Base-by-base conservation (phyloP, 2,113 vertebrate genomes). In the Laticauda laticaudata region DNA sequence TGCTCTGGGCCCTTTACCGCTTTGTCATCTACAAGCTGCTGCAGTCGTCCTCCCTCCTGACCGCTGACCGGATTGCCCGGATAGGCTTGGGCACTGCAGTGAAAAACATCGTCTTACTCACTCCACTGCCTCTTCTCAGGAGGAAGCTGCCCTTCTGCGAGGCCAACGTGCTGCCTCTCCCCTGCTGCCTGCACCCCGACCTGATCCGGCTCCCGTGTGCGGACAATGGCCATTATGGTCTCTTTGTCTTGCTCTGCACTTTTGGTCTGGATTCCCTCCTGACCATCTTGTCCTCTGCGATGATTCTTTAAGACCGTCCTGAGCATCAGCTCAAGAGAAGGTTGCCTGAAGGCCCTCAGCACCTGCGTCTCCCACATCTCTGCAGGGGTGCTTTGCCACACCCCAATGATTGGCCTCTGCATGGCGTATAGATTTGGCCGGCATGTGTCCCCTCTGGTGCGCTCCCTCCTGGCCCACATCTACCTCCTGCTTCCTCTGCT, bases 231-330 rank as follows among this genome's bases (percentile, higher is more conserved):
- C 7, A 14, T 15, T 56, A 55, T 5, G 87, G 92, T 10, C 24
- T 89, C 8, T 92, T 92, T n/a, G 57, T 89, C 39, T 3, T 81
- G 0, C 69, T 91, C 23, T 56, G 8, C 5, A 56, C 69, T 26
- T 91, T 91, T 18, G 90, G 90, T 4, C 85, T 94, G 26, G 94
- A 95, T 75, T 56, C 91, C 1, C 12, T 57, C 21, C 57, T 93
- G 24, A 93, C 94, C 7, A n/a, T 8, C n/a, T 14, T 94, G 48
- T 96, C 94, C 43, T 95, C 91, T 2, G 1, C 34, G 29, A 43
- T 94, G 92, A 95, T 94, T 4, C 86, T 96, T 96, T 55, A 92
- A 90, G 64, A 69, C 89, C 0, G 23, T 95, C 64, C 92, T 95
- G 81, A 93, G 59, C 88, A 91, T 93, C 48, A 57, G 93, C 88